phyloP scores from a whole-genome alignment of 1,140 invertebrate species.

The Centruroides sculpturatus region DNA sequence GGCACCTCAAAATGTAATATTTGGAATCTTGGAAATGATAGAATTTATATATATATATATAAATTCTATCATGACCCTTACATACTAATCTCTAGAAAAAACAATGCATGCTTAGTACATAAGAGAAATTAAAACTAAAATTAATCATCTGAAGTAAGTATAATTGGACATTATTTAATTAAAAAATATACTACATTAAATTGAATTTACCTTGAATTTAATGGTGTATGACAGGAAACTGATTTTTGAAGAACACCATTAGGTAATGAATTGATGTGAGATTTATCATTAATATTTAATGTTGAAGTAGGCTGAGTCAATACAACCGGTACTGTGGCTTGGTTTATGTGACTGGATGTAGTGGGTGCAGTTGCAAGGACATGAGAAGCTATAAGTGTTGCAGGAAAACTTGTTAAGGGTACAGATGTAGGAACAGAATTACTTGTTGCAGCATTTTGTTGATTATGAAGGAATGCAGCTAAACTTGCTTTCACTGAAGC shows the following conservation, averaged over 20 bases:
- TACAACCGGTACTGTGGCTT: conserved; percentile 34
- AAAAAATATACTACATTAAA: neutral
- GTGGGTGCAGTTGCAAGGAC: neutral
- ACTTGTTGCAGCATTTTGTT: neutral
- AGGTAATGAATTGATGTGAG: conserved; percentile 8
- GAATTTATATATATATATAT: no score
- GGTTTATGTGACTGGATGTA: conserved; percentile 8
- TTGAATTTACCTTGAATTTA: neutral
- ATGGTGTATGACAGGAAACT: neutral
- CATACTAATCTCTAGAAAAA: no score
- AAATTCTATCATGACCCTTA: no score
- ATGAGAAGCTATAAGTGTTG: neutral
- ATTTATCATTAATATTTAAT: conserved; percentile 18
- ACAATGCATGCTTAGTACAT: no score
- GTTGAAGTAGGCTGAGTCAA: conserved; percentile 23
- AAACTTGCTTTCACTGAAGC: conserved; percentile 21
- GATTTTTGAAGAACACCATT: conserved; percentile 6
- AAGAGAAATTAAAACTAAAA: no score
- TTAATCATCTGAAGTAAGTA: no score
- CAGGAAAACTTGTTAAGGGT: neutral
- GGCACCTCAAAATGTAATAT: no score
- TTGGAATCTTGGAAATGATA: no score
- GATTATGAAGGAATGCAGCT: conserved; percentile 13
- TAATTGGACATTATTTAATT: no score
- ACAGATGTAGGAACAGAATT: neutral